Evolutionary conservation across 2,113 vertebrate species (phyloP).

Genomic region (Pygoscelis adeliae): DNA sequence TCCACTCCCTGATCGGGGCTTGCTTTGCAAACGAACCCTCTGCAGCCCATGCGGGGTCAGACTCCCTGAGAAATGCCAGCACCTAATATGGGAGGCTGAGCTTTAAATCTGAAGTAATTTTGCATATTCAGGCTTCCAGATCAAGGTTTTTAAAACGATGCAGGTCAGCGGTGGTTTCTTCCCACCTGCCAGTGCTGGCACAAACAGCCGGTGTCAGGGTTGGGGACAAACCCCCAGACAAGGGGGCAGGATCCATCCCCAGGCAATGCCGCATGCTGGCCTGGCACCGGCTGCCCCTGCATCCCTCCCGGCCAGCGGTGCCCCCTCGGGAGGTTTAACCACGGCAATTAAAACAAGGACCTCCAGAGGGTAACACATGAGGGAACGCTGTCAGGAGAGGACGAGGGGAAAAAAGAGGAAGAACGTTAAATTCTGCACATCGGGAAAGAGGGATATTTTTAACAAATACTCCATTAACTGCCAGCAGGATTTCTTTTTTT

Average conservation of each 20-base stretch:
- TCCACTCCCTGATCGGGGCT: background rate
- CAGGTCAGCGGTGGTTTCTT: background rate
- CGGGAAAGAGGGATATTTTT: background rate
- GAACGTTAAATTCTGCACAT: background rate
- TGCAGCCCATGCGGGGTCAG: background rate
- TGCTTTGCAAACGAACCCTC: background rate
- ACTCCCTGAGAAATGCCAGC: rapidly evolving
- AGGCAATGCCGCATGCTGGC: background rate
- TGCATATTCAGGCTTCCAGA: background rate
- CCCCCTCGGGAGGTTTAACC: background rate
- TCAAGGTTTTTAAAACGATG: rapidly evolving
- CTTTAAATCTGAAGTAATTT: background rate
- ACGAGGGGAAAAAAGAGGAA: too few relatives aligned
- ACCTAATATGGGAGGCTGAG: rapidly evolving
- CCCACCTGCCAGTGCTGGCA: background rate
- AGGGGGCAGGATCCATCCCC: background rate
- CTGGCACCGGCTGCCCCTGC: background rate
- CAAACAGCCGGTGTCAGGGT: too few relatives aligned
- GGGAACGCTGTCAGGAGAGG: background rate
- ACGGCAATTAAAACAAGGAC: background rate
- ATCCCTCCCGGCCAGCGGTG: background rate
- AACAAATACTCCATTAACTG: background rate
- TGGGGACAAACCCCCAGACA: background rate
- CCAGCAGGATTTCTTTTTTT: background rate
- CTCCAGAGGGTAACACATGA: background rate